Percentiles rank a stretch among this genome's conserved stretches.
Evolutionary conservation across 1,140 invertebrate genomes (phyloP).

Genomic region (Polyergus mexicanus): DNA sequence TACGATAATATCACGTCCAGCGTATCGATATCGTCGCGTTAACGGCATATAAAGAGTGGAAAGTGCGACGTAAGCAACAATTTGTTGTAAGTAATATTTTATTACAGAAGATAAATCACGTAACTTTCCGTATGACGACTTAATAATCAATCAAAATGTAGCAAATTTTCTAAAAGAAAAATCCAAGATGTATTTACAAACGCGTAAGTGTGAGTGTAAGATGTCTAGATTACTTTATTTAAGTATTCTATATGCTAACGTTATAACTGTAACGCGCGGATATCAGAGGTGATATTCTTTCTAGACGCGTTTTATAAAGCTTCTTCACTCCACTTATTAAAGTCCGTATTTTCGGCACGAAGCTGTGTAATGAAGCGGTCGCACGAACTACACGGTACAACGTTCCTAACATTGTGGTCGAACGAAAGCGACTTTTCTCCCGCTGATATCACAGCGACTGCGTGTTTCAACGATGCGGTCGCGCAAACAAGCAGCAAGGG

Average conservation of each 20-base stretch:
- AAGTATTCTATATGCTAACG: not conserved
- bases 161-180: not conserved
- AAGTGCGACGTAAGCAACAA: not conserved
- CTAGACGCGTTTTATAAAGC: not conserved
- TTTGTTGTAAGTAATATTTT: not conserved
- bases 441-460: slow-evolving; percentile 49
- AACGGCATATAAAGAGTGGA: no score
- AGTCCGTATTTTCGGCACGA: slow-evolving; percentile 39
- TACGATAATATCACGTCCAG: not conserved
- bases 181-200: not conserved
- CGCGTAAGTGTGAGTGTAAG: not conserved
- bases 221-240: not conserved
- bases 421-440: slow-evolving; percentile 58
- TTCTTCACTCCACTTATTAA: slow-evolving; percentile 1
- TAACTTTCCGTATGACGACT: not conserved
- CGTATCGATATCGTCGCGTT: not conserved
- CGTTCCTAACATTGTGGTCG: slow-evolving; percentile 54
- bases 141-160: not conserved
- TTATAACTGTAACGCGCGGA: not conserved
- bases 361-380: slow-evolving; percentile 57
- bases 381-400: not conserved
- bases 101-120: not conserved
- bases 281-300: slow-evolving; percentile 37
- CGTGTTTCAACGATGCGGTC: slow-evolving; percentile 59
- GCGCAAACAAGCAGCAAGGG: slow-evolving; percentile 58